These are phyloP conservation scores for Bombus waltoni DNA, from an alignment of 1,140 invertebrate genomes.

Conservation along the genomic window DNA sequence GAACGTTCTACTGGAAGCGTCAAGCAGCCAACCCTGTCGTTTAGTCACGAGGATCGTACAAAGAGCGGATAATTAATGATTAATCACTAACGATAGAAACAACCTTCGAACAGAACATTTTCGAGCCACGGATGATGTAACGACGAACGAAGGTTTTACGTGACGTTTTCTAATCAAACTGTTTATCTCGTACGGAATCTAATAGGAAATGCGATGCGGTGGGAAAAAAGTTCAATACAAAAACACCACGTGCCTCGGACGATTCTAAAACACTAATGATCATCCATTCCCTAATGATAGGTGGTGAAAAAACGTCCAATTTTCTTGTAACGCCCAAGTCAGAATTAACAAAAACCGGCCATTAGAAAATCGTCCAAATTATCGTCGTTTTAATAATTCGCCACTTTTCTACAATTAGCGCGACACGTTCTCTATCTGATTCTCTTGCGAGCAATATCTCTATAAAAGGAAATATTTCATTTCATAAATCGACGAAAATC, in stretches of 20 bases:
- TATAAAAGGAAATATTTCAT: too few relatives aligned
- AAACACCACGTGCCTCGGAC: neutral
- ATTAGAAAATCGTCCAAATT: too few relatives aligned
- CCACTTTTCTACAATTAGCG: too few relatives aligned
- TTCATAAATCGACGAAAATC: too few relatives aligned
- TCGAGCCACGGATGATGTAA: conserved; percentile 10
- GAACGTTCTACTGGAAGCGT: conserved; percentile 2
- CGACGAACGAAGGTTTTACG: conserved; percentile 3
- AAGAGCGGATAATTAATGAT: conserved; percentile 12
- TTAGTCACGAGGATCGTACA: neutral
- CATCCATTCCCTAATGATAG: neutral
- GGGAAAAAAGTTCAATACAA: neutral
- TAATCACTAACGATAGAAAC: neutral
- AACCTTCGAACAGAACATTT: conserved; percentile 16
- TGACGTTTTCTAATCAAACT: neutral
- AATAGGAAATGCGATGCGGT: neutral
- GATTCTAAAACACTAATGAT: neutral
- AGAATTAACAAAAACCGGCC: too few relatives aligned
- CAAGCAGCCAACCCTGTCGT: neutral
- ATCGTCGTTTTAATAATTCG: too few relatives aligned
- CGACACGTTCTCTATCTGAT: too few relatives aligned
- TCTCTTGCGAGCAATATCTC: too few relatives aligned
- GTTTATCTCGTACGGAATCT: neutral
- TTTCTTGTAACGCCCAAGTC: too few relatives aligned
- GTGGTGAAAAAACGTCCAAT: too few relatives aligned